Evolutionary conservation across 2,888 invertebrate genomes (phyloP).

Genomic region (Papilio gigon): DNA sequence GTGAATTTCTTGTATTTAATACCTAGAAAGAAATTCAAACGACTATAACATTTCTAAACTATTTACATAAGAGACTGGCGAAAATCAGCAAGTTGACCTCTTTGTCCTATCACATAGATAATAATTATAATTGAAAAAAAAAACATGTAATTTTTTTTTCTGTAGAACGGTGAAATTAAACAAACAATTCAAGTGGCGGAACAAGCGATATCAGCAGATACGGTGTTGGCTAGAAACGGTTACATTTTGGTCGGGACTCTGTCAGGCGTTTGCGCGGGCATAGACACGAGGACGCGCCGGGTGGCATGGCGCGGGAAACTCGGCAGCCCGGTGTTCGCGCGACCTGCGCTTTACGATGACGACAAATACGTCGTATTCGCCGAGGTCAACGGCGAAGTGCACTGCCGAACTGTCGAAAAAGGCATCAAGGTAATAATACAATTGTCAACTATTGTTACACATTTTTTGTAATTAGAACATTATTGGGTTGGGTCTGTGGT

Average conservation of each 20-base stretch:
- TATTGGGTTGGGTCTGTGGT: no score
- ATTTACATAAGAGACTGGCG: no score
- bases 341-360: slow-evolving; percentile 80
- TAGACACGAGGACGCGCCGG: slow-evolving; percentile 72
- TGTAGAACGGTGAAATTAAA: slow-evolving; percentile 73
- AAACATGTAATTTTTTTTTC: neutral
- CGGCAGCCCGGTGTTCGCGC: slow-evolving; percentile 85
- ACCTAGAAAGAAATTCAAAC: neutral
- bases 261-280: slow-evolving; percentile 81
- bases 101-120: no score
- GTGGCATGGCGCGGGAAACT: slow-evolving; percentile 84
- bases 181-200: slow-evolving; percentile 65
- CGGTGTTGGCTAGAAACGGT: slow-evolving; percentile 67
- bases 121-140: no score
- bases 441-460: slow-evolving; percentile 24
- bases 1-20: neutral
- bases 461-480: neutral
- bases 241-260: slow-evolving; percentile 80
- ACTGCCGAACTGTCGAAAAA: slow-evolving; percentile 75
- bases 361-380: slow-evolving; percentile 81
- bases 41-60: neutral
- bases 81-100: no score
- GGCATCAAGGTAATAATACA: slow-evolving; percentile 72
- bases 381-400: slow-evolving; percentile 81
- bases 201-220: slow-evolving; percentile 77